Base-by-base conservation (phyloP, 1,140 invertebrate species). In the Drosophila melanica region DNA sequence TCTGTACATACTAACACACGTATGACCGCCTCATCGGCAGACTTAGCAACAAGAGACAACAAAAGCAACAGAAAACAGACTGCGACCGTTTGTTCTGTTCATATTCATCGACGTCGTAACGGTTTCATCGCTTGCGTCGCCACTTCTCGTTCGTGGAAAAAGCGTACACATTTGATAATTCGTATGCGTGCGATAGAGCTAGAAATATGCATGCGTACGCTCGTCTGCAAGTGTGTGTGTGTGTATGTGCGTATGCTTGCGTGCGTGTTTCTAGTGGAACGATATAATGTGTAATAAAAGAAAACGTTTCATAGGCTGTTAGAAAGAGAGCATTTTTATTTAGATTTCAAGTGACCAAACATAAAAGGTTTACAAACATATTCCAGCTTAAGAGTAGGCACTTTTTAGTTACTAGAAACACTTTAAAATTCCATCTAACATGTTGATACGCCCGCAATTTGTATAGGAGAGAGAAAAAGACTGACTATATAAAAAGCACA, bases 401-500 rank as follows among this genome's bases (percentile, higher is more conserved):
- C 77, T 51, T 11, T 44, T 44, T 14, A 47, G 55, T 27, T 33
- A 44, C 37, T 58, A 66, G 7, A 7, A 58, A 27, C 12, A 55
- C 30, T 35, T 11, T 27, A 68, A 57, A 69, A 10, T 68, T 62
- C n/a, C 55, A 35, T 47, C 33, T 30, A 62, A 73, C 70, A 89
- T 91, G 90, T 89, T 91, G 90, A 86, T 79, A 90, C 90, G 84
- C 90, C 84, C 79, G 90, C 87, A 90, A 92, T 91, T 92, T 92
- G 79, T 91, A 92, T 92, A 92, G 91, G 91, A 92, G 91, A 92
- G 91, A 92, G 91, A 92, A 92, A 92, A 92, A 92, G 91, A 92
- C 91, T 92, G 91, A 92, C 91, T 92, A 60, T 66, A 77, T 82
- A 72, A 79, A 77, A 90, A 86, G 70, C 72, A 91, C 87, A 92